Base-by-base conservation (phyloP, 2,888 invertebrate genomes). In the Stenodema calcarata region DNA sequence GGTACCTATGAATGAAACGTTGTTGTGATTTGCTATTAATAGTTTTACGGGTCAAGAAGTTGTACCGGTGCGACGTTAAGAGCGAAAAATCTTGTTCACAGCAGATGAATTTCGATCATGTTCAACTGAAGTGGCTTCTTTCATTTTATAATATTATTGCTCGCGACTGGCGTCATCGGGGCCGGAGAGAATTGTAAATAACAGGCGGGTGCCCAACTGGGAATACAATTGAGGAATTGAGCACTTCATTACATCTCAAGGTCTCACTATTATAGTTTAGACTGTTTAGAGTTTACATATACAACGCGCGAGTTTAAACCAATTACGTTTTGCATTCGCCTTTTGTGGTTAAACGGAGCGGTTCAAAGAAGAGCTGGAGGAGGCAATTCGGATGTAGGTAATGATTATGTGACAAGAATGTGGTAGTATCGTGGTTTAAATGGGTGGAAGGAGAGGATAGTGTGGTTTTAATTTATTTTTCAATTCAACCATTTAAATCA, bases 141-240 rank as follows among this genome's bases (percentile, higher is more conserved):
- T 35, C 16, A 30, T 70, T 23, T 18, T 41, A 73, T 73, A 35
- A 73, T 73, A 4, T 18, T 54, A 73, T 35, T 35, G 50, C 23
- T 6, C 6, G 54, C 7, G 6, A 30, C 50, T 70, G 69, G 69
- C 82, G 82, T 82, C 82, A 82, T 82, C 54, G 9, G 23, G 70
- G 70, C 62, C n/a, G 69, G 12, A 23, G 42, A 16, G 47, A 75
- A 47, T 47, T 16, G 18, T 75, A 73, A 84, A 84, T 73, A 84
- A 84, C 44, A 75, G 84, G 47, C 84, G 84, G 84, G 84, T 84
- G 82, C 73, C 73, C 84, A 84, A 84, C 84, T 42, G 44, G 84
- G 84, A 73, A 84, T 84, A 84, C 84, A 84, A 84, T 84, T 84
- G 84, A 84, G 84, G 84, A 84, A 84, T 84, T 84, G 84, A 84